Conservation (phyloP, 2,888 invertebrate species). For the Ectemnius cavifrons region DNA sequence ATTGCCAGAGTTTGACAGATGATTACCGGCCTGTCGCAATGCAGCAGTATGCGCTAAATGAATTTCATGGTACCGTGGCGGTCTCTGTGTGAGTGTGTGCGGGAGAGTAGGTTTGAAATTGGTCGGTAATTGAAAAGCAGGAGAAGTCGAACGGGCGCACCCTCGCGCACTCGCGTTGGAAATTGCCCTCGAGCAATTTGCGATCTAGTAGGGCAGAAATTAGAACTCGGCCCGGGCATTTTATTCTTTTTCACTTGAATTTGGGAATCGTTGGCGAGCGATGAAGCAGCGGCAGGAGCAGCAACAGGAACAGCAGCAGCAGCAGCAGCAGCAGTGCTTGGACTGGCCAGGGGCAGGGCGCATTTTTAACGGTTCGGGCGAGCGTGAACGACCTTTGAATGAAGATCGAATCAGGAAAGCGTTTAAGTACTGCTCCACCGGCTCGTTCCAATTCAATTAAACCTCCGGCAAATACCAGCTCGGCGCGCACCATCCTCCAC, state of each 20-base stretch:
- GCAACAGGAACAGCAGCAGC: neutral
- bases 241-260: constrained; percentile 5
- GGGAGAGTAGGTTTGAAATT: too few species aligned
- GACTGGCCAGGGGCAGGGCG: too few species aligned
- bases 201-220: neutral
- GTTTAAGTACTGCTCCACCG: constrained; percentile 18
- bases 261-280: neutral
- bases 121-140: too few species aligned
- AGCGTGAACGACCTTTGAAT: constrained; percentile 19
- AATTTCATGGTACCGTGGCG: too few species aligned
- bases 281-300: neutral
- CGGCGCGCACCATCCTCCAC: constrained; percentile 8
- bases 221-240: neutral
- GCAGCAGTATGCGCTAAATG: too few species aligned
- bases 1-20: too few species aligned
- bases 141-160: too few species aligned
- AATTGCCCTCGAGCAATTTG: too few species aligned
- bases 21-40: too few species aligned
- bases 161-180: too few species aligned
- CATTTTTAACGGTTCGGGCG: constrained; percentile 5
- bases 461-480: constrained; percentile 32
- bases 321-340: too few species aligned
- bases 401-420: constrained; percentile 34
- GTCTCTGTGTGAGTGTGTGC: too few species aligned
- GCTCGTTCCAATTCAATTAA: constrained; percentile 43